These are phyloP conservation scores for Micronycteris hirsuta DNA, from an alignment of 2,113 vertebrate genomes.

Conservation along the genomic window DNA sequence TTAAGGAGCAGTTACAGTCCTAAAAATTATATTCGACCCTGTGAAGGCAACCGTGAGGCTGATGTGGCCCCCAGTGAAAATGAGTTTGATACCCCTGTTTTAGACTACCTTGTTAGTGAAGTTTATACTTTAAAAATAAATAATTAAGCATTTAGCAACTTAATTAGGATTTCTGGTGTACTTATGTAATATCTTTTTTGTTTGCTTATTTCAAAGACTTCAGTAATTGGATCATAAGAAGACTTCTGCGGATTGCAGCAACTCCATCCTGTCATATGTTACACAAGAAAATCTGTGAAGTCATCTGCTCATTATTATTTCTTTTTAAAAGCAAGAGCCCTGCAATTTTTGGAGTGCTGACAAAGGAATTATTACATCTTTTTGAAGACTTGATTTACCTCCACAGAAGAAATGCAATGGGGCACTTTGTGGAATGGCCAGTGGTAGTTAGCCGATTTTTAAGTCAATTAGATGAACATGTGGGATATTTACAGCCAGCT, in stretches of 20 bases:
- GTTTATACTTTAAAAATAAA: conserved; percentile 21
- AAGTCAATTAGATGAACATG: conserved; percentile 67
- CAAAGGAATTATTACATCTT: conserved; percentile 86
- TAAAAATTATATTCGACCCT: too few relatives aligned
- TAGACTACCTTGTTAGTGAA: conserved; percentile 25
- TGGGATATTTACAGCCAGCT: conserved; percentile 85
- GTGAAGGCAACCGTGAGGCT: too few relatives aligned
- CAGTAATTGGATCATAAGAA: conserved; percentile 93
- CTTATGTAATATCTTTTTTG: conserved; percentile 39
- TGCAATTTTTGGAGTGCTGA: conserved; percentile 86
- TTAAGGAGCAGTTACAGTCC: too few relatives aligned
- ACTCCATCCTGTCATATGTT: conserved; percentile 88
- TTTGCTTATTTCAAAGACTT: conserved; percentile 85
- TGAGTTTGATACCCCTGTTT: background rate
- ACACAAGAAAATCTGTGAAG: conserved; percentile 87
- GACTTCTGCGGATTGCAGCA: conserved; percentile 91
- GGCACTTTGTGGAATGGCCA: conserved; percentile 83
- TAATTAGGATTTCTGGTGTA: background rate
- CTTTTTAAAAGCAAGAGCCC: conserved; percentile 89
- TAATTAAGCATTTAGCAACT: conserved; percentile 20
- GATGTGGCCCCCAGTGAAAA: too few relatives aligned
- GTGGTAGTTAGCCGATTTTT: conserved; percentile 81
- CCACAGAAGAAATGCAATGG: conserved; percentile 73
- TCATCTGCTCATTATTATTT: conserved; percentile 91
- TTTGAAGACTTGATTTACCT: conserved; percentile 86